Conservation (phyloP, 2,113 vertebrate genomes). For the Prunella himalayana region DNA sequence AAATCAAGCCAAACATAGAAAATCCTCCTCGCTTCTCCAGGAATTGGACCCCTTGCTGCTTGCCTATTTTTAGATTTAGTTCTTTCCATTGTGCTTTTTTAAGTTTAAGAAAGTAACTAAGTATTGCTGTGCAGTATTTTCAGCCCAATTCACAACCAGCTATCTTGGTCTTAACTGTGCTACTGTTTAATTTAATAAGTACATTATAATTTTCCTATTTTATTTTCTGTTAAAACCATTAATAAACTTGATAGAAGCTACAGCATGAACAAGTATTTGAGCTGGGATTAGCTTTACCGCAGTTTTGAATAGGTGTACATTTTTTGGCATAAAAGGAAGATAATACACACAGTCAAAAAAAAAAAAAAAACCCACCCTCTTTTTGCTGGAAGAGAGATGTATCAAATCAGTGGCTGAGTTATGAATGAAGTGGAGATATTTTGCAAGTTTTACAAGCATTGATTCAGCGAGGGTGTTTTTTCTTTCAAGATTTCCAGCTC, state of each 20-base stretch:
- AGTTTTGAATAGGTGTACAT: neutral
- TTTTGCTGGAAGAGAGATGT: neutral
- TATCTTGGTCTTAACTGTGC: neutral
- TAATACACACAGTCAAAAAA: neutral
- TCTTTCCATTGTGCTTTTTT: neutral
- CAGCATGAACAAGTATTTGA: neutral
- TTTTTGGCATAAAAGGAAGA: neutral
- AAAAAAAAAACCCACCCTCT: neutral
- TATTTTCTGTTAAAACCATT: neutral
- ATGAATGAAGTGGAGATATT: neutral
- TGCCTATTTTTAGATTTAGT: neutral
- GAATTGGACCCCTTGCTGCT: neutral
- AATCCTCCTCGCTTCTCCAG: neutral
- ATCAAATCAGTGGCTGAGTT: neutral
- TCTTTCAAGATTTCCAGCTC: neutral
- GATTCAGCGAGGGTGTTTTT: neutral
- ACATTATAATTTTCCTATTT: neutral
- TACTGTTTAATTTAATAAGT: neutral
- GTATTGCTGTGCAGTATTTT: neutral
- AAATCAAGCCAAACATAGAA: neutral
- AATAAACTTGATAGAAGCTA: neutral
- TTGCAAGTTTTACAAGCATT: neutral
- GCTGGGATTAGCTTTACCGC: neutral
- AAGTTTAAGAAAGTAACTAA: neutral
- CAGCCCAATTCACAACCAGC: neutral